A percentile compares a stretch with the other conserved stretches of the same genome.
Evolutionary conservation across 1,140 invertebrate genomes (phyloP).

Genomic region (Dendroctonus ponderosae): DNA sequence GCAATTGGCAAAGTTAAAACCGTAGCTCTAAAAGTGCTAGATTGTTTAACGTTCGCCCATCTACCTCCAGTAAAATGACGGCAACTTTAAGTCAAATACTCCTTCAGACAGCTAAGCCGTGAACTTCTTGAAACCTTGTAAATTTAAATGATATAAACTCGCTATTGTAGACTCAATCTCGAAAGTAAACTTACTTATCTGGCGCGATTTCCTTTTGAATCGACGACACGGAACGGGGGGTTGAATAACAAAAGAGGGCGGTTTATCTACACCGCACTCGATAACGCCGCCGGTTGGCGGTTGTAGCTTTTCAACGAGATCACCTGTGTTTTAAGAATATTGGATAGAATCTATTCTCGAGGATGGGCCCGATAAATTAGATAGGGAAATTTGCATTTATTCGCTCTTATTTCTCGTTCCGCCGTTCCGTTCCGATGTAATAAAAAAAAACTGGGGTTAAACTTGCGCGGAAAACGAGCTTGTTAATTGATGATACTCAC

Average conservation of each 20-base stretch:
- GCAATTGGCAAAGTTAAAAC: too few species aligned
- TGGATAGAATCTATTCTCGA: constrained; percentile 16
- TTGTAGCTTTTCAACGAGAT: constrained; percentile 19
- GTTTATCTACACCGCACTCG: constrained; percentile 23
- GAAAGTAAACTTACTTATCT: constrained; percentile 34
- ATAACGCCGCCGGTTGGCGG: constrained; percentile 4
- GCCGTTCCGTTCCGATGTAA: neutral
- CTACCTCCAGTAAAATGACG: too few species aligned
- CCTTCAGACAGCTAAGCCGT: constrained; percentile 16
- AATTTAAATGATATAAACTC: constrained; percentile 35
- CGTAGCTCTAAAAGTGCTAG: too few species aligned
- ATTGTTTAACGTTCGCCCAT: too few species aligned
- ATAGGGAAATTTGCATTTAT: neutral
- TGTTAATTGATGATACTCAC: too few species aligned
- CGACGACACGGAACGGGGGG: constrained; percentile 23
- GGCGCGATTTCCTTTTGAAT: constrained; percentile 30
- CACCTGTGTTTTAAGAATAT: constrained; percentile 25
- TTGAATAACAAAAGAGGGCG: constrained; percentile 24
- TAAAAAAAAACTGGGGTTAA: neutral
- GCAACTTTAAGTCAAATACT: neutral
- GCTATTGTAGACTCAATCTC: constrained; percentile 33
- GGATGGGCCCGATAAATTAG: constrained; percentile 5
- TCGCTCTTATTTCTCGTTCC: constrained; percentile 6
- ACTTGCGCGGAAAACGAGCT: too few species aligned
- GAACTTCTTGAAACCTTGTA: constrained; percentile 25